A percentile compares a stretch with the other conserved stretches of the same genome.
Conservation (phyloP, 2,888 invertebrate species). For the Megaustenia siamemsis region DNA sequence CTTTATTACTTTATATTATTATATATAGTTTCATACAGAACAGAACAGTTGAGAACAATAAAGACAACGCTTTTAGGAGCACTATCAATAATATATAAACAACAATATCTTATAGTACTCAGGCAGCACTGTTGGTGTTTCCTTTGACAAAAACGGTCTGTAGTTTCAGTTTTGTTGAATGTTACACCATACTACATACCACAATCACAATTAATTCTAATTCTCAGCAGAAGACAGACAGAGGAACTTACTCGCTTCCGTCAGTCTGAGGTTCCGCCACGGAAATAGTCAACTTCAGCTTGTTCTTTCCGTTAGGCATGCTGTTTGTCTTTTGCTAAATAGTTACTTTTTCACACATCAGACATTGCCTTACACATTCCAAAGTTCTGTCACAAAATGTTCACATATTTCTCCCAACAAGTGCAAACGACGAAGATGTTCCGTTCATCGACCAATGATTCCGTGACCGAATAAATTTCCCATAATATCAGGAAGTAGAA, state of each 20-base stretch:
- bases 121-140: too few relatives aligned
- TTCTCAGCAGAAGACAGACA: not conserved
- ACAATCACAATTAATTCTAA: too few relatives aligned
- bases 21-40: too few relatives aligned
- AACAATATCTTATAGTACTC: too few relatives aligned
- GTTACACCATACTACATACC: too few relatives aligned
- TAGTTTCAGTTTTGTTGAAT: too few relatives aligned
- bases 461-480: constrained; percentile 47
- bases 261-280: constrained; percentile 81
- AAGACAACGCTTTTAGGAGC: too few relatives aligned
- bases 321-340: not conserved
- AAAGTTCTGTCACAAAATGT: not conserved
- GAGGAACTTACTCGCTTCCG: constrained; percentile 62
- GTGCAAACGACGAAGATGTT: constrained; percentile 10
- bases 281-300: constrained; percentile 63
- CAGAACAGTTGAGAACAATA: too few relatives aligned
- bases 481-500: constrained; percentile 57
- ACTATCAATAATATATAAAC: too few relatives aligned
- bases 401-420: constrained; percentile 18
- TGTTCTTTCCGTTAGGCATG: constrained; percentile 65
- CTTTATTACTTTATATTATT: too few relatives aligned
- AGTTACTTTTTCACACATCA: constrained; percentile 2
- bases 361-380: not conserved
- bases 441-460: constrained; percentile 35
- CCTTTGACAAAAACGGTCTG: too few relatives aligned